These are phyloP conservation scores for Trachelus stipa DNA, from an alignment of 2,888 invertebrate species.

Conservation along the genomic window DNA sequence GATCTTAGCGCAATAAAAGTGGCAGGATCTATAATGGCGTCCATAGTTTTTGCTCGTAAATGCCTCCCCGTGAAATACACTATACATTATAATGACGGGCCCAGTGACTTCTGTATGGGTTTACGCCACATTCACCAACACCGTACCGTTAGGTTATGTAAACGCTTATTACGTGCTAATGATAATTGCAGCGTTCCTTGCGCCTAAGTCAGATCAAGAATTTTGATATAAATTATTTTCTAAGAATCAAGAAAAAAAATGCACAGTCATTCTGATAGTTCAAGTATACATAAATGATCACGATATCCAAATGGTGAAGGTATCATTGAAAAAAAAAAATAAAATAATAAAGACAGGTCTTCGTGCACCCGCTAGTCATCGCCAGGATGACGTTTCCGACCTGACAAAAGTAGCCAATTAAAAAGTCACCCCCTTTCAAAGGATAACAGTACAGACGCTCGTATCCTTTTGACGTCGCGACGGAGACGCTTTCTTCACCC, in stretches of 20 bases:
- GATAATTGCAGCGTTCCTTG: slow-evolving; percentile 42
- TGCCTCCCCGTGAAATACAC: slow-evolving; percentile 51
- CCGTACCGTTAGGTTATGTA: slow-evolving; percentile 24
- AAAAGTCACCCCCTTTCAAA: background rate
- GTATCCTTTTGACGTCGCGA: background rate
- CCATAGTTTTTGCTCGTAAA: slow-evolving; percentile 57
- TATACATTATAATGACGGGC: slow-evolving; percentile 39
- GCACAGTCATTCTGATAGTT: background rate
- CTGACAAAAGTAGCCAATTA: background rate
- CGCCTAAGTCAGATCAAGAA: background rate
- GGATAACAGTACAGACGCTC: background rate
- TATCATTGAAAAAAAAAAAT: slow-evolving; percentile 12
- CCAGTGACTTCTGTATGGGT: background rate
- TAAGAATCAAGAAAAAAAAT: background rate
- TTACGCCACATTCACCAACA: slow-evolving; percentile 10
- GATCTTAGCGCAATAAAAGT: slow-evolving; percentile 45
- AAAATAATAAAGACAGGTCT: background rate
- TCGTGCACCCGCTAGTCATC: background rate
- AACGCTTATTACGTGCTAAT: slow-evolving; percentile 39
- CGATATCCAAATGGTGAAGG: background rate
- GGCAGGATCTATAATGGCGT: slow-evolving; percentile 42
- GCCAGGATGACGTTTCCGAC: background rate
- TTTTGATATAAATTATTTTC: background rate
- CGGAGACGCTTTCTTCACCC: background rate
- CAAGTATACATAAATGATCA: background rate